phyloP scores from a whole-genome alignment of 2,797 vertebrate species.

The Manis crassicaudata region DNA sequence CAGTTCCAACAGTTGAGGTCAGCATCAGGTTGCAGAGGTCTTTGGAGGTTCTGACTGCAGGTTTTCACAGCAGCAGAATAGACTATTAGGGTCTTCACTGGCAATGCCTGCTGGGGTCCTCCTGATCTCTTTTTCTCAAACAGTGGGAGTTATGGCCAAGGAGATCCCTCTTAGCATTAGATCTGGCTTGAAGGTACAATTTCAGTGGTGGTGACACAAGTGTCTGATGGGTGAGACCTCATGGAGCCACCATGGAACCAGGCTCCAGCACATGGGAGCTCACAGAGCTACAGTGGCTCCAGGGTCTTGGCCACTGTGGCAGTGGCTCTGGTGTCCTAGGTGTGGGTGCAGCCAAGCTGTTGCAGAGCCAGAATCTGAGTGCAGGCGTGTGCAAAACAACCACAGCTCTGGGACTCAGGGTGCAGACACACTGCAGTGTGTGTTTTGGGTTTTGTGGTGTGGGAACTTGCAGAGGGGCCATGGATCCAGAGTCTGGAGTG shows the following conservation, averaged over 20 bases:
- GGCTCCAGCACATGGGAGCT: not conserved
- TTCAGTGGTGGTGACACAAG: not conserved
- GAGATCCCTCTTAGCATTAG: not conserved
- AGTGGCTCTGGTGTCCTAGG: not conserved
- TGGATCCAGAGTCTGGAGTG: not conserved
- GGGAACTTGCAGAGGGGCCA: not conserved
- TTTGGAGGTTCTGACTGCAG: not conserved
- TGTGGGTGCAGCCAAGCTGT: not conserved
- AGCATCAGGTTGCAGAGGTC: not conserved
- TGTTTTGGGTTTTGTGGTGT: not conserved
- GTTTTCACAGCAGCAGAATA: not conserved
- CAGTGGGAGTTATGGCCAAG: not conserved
- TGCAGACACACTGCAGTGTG: not conserved
- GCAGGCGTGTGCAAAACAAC: not conserved
- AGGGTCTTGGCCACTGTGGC: not conserved
- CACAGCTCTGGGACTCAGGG: not conserved
- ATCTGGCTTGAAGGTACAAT: not conserved
- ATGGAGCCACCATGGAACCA: not conserved
- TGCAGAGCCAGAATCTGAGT: too few species aligned
- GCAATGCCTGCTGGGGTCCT: not conserved
- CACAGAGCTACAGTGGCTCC: not conserved
- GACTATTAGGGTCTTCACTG: not conserved
- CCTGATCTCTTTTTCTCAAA: too few species aligned
- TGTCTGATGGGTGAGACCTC: not conserved
- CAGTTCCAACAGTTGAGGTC: not conserved